phyloP scores from a whole-genome alignment of 92 coral and sea anemone species.

The Muricea muricata region DNA sequence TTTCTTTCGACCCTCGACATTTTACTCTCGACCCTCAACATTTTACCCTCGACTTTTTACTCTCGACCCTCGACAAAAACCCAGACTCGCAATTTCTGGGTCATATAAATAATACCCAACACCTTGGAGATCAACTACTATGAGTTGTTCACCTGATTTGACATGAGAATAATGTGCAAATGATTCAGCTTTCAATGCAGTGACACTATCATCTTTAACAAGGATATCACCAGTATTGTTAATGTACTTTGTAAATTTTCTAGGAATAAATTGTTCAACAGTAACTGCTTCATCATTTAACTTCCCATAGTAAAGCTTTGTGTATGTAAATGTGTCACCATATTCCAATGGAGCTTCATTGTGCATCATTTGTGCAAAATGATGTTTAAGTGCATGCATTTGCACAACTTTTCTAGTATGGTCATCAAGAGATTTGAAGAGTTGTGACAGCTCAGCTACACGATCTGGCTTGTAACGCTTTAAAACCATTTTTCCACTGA shows the following conservation, averaged over 20 bases:
- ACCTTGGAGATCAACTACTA: conserved; percentile 64
- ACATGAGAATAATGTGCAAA: conserved; percentile 61
- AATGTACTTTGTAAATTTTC: neutral
- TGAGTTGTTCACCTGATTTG: conserved; percentile 46
- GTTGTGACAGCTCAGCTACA: neutral
- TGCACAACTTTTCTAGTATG: neutral
- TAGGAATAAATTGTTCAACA: neutral
- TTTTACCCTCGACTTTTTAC: no score
- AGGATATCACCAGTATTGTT: neutral
- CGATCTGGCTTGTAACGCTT: neutral
- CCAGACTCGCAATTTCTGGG: no score
- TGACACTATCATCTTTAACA: conserved; percentile 28
- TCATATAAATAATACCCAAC: conserved; percentile 38
- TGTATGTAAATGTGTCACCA: neutral
- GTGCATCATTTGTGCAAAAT: neutral
- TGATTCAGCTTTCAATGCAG: conserved; percentile 49
- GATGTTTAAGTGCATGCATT: neutral
- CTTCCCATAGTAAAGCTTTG: neutral
- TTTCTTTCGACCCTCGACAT: no score
- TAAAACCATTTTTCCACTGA: neutral
- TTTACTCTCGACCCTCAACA: no score
- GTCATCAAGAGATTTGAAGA: neutral
- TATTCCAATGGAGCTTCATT: neutral
- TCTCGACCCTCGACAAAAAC: no score
- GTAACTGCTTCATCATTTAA: neutral